These are phyloP conservation scores for Aplodontia rufa DNA, from an alignment of 2,113 vertebrate genomes.

Conservation along the genomic window DNA sequence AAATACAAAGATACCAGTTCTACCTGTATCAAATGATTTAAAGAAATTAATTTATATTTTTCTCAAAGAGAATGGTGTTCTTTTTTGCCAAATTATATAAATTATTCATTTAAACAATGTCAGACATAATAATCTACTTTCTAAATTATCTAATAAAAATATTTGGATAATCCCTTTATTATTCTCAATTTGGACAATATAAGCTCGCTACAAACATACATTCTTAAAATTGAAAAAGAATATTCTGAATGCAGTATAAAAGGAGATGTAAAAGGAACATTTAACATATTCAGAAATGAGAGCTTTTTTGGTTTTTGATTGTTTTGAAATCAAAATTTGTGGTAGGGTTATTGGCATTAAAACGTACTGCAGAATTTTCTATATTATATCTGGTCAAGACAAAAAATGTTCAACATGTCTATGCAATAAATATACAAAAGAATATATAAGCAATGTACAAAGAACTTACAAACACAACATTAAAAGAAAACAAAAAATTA, in stretches of 20 bases:
- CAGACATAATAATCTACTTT: background rate
- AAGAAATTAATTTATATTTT: background rate
- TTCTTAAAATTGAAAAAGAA: background rate
- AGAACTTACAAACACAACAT: too few species aligned
- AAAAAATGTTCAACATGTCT: too few species aligned
- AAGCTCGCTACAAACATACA: background rate
- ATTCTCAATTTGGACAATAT: background rate
- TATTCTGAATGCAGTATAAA: background rate
- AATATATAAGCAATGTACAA: too few species aligned
- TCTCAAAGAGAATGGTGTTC: background rate
- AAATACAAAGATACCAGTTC: background rate
- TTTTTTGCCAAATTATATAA: background rate
- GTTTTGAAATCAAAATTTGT: background rate
- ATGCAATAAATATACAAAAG: too few species aligned
- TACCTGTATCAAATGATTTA: background rate
- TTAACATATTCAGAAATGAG: background rate
- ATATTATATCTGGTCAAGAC: background rate
- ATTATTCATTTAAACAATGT: background rate
- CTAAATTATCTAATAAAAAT: background rate
- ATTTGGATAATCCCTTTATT: background rate
- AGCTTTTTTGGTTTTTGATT: background rate
- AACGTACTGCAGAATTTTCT: background rate
- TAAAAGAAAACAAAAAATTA: too few species aligned
- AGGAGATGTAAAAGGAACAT: background rate
- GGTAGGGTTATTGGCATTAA: background rate